A percentile compares a stretch with the other conserved stretches of the same genome.
Evolutionary conservation across 2,888 invertebrate species (phyloP).

Genomic region (Dexiosoma caninum): DNA sequence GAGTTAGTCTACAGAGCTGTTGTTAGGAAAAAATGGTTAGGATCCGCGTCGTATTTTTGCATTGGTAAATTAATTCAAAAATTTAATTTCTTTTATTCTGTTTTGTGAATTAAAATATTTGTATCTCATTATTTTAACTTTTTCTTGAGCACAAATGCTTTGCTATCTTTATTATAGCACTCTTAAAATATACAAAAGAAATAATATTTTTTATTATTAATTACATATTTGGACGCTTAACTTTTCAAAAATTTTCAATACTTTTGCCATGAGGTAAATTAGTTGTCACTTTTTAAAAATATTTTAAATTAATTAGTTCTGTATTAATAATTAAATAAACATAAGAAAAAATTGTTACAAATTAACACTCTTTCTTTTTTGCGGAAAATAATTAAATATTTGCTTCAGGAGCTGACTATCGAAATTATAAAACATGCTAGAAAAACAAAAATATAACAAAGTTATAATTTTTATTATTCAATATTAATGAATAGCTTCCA

Average conservation of each 20-base stretch:
- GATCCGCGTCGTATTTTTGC: too few species aligned
- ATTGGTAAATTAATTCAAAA: too few species aligned
- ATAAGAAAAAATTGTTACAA: not conserved
- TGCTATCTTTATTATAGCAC: too few species aligned
- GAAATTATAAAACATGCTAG: not conserved
- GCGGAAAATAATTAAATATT: not conserved
- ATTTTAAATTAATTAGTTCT: slow-evolving; percentile 14
- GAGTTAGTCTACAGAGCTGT: too few species aligned
- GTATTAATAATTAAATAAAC: slow-evolving; percentile 24
- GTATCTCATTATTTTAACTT: too few species aligned
- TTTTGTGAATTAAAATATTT: too few species aligned
- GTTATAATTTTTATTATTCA: not conserved
- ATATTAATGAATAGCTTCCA: not conserved
- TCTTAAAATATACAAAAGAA: too few species aligned
- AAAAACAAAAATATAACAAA: not conserved
- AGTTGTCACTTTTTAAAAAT: not conserved
- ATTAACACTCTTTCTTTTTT: slow-evolving; percentile 13
- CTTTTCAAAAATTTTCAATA: not conserved
- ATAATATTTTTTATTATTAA: not conserved
- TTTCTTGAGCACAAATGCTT: too few species aligned
- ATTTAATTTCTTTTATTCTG: too few species aligned
- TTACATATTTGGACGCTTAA: not conserved
- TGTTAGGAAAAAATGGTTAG: too few species aligned
- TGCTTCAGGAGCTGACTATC: not conserved
- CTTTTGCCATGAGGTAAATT: not conserved